phyloP scores from a whole-genome alignment of 2,113 vertebrate genomes.

The Picathartes gymnocephalus region DNA sequence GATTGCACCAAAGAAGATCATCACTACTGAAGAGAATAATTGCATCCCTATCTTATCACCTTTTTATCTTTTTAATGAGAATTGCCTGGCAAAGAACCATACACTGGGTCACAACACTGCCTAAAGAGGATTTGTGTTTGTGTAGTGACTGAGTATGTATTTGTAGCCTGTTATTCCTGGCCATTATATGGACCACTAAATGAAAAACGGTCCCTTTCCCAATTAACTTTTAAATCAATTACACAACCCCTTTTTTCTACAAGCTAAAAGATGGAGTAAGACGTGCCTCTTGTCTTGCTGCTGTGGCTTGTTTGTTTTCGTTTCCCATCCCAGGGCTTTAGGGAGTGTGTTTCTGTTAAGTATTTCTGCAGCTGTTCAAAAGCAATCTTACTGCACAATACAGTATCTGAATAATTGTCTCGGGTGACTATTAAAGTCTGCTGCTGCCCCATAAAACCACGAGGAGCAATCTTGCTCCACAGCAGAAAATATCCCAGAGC shows the following conservation, averaged over 20 bases:
- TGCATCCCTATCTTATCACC: background rate
- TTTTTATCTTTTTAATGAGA: slow-evolving; percentile 22
- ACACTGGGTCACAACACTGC: background rate
- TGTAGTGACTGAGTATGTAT: background rate
- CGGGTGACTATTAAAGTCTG: slow-evolving; percentile 47
- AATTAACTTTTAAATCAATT: background rate
- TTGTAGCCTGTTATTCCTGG: background rate
- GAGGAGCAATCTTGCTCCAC: slow-evolving; percentile 25
- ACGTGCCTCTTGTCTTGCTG: background rate
- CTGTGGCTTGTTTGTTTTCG: slow-evolving; percentile 32
- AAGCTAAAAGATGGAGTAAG: background rate
- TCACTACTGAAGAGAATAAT: background rate
- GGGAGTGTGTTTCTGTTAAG: slow-evolving; percentile 13
- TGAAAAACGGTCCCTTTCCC: background rate
- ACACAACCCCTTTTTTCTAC: background rate
- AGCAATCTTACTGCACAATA: slow-evolving; percentile 15
- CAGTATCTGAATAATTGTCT: slow-evolving; percentile 64
- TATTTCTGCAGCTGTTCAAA: slow-evolving; percentile 38
- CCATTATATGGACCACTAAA: background rate
- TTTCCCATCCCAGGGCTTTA: background rate
- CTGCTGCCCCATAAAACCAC: slow-evolving; percentile 41
- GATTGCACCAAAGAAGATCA: background rate
- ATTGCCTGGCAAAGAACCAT: background rate
- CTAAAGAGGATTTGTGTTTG: background rate
- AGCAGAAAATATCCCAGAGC: slow-evolving; percentile 52